Conservation (phyloP, 2,888 invertebrate species). For the Seira ritae region DNA sequence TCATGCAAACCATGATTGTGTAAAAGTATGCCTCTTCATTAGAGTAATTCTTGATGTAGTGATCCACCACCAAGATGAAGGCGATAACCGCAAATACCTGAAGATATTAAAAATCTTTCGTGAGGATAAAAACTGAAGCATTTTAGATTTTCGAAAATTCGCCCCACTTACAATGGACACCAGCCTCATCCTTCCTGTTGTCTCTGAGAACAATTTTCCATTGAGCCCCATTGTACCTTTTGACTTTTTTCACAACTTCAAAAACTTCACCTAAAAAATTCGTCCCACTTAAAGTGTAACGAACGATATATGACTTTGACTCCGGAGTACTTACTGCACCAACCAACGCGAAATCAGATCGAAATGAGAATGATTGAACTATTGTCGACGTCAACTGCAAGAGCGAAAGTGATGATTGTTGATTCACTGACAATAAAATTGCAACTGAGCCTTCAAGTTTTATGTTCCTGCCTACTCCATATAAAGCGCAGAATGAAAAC, state of each 20-base stretch:
- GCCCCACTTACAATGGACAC: constrained; percentile 66
- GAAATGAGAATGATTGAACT: not conserved
- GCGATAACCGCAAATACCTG: constrained; percentile 69
- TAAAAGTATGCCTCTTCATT: constrained; percentile 70
- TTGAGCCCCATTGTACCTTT: constrained; percentile 61
- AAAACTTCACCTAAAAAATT: not conserved
- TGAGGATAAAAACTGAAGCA: not conserved
- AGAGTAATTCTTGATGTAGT: constrained; percentile 45
- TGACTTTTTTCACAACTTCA: not conserved
- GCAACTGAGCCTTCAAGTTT: constrained; percentile 55
- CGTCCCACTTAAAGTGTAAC: constrained; percentile 3
- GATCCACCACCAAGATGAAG: constrained; percentile 66
- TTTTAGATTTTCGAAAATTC: not conserved
- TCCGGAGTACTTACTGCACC: not conserved
- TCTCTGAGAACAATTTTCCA: constrained; percentile 64
- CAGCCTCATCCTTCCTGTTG: constrained; percentile 64
- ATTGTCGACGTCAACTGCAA: not conserved
- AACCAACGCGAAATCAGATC: constrained; percentile 1
- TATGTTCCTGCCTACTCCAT: constrained; percentile 54
- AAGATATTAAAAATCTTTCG: not conserved
- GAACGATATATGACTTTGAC: not conserved
- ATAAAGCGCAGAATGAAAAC: constrained; percentile 26
- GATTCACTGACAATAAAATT: constrained; percentile 50
- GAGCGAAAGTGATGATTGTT: constrained; percentile 33
- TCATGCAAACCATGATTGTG: constrained; percentile 64